A percentile compares a stretch with the other conserved stretches of the same genome.
Evolutionary conservation across 2,797 vertebrate species (phyloP).

Genomic region (Rhinichthys osculus): DNA sequence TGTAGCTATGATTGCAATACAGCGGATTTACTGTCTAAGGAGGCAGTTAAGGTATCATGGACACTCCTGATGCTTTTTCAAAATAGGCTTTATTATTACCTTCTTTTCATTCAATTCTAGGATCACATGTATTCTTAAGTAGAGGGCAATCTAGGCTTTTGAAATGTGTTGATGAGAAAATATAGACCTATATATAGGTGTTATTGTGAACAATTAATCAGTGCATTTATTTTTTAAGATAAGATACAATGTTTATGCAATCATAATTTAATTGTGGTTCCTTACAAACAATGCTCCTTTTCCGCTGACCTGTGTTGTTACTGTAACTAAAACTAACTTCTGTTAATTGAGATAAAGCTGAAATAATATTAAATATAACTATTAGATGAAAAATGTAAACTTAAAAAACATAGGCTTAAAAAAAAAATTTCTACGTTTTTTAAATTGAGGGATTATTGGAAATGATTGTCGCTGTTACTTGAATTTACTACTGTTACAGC

Average conservation of each 20-base stretch:
- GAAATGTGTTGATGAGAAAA: neutral
- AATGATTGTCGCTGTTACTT: neutral
- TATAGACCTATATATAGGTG: too few species aligned
- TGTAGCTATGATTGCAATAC: neutral
- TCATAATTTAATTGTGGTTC: neutral
- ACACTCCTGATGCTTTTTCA: neutral
- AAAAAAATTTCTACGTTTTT: neutral
- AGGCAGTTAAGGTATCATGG: neutral
- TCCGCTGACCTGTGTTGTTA: neutral
- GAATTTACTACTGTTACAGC: too few species aligned
- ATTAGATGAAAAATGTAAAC: neutral
- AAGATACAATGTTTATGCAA: neutral
- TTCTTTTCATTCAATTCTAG: neutral
- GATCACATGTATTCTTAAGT: neutral
- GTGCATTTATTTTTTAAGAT: neutral
- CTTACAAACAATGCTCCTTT: neutral
- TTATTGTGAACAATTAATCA: neutral
- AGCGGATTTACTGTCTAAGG: neutral
- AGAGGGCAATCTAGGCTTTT: neutral
- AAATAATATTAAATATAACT: neutral
- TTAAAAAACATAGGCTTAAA: too few species aligned
- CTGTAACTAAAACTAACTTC: neutral
- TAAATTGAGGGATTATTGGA: neutral
- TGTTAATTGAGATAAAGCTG: neutral
- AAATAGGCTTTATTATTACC: neutral